Evolutionary conservation across 2,888 invertebrate genomes (phyloP).

Genomic region (Aphodius sticticus): DNA sequence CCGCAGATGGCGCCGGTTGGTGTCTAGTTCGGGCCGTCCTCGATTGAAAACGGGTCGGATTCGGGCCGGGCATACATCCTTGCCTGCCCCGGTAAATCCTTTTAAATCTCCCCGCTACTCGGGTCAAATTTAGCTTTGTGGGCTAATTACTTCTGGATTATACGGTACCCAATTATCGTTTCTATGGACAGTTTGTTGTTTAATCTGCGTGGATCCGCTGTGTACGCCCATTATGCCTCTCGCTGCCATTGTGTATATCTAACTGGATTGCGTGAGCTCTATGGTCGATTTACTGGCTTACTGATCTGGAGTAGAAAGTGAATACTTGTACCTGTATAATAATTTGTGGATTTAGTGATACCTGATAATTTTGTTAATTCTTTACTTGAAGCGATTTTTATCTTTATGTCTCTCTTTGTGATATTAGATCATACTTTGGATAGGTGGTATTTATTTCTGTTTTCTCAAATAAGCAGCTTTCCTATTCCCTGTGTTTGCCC

Average conservation of each 20-base stretch:
- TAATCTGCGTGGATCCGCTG: constrained; percentile 18
- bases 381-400: too few species aligned
- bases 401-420: too few species aligned
- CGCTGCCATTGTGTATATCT: constrained; percentile 4
- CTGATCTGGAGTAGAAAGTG: background rate
- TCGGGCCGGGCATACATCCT: constrained; percentile 12
- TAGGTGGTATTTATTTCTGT: too few species aligned
- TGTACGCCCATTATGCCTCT: background rate
- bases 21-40: background rate
- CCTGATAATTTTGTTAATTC: background rate
- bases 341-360: background rate
- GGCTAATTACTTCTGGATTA: constrained; percentile 22
- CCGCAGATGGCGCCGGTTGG: background rate
- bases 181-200: constrained; percentile 21
- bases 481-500: too few species aligned
- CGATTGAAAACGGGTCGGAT: background rate
- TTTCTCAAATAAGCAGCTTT: too few species aligned
- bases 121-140: constrained; percentile 17
- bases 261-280: background rate
- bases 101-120: constrained; percentile 7
- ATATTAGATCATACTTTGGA: too few species aligned
- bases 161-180: constrained; percentile 14
- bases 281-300: background rate
- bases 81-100: background rate
- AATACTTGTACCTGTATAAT: background rate